Percentiles rank a stretch among this genome's conserved stretches.
These are phyloP conservation scores for Rutpela maculata DNA, from an alignment of 2,888 invertebrate genomes.

Conservation along the genomic window DNA sequence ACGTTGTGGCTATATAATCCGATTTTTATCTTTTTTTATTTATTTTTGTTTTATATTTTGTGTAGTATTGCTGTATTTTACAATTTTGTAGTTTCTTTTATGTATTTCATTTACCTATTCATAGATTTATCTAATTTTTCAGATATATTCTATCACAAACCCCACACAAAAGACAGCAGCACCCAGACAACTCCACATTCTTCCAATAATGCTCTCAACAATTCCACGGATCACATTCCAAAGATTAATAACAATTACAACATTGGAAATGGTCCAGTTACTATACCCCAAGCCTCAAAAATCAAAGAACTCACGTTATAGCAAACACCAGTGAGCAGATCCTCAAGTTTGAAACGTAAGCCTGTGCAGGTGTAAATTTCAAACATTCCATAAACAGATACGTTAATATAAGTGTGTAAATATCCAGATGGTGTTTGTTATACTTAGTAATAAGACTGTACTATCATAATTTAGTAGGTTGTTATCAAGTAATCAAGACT, in stretches of 20 bases:
- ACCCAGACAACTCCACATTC: conserved; percentile 70
- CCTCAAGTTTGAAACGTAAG: conserved; percentile 71
- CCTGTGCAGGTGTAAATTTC: conserved; percentile 69
- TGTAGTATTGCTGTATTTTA: too few relatives aligned
- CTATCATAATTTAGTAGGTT: conserved; percentile 7
- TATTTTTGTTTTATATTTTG: too few relatives aligned
- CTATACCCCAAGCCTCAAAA: conserved; percentile 63
- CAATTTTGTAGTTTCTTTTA: too few relatives aligned
- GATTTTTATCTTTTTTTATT: too few relatives aligned
- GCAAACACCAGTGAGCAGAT: conserved; percentile 67
- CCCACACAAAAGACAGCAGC: conserved; percentile 68
- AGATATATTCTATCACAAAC: conserved; percentile 60
- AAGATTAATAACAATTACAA: conserved; percentile 72
- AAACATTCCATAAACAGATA: conserved; percentile 6
- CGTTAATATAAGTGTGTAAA: conserved; percentile 14
- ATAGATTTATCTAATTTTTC: conserved; percentile 28
- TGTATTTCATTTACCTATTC: too few relatives aligned
- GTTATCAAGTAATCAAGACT: conserved; percentile 5
- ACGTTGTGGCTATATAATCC: too few relatives aligned
- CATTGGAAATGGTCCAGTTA: conserved; percentile 70
- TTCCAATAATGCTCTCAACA: conserved; percentile 60
- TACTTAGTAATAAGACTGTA: conserved; percentile 39
- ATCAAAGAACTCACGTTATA: conserved; percentile 71
- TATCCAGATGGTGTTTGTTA: conserved; percentile 25
- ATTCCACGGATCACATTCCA: conserved; percentile 64